Base-by-base conservation (phyloP, 2,113 vertebrate species). In the Indicator indicator region DNA sequence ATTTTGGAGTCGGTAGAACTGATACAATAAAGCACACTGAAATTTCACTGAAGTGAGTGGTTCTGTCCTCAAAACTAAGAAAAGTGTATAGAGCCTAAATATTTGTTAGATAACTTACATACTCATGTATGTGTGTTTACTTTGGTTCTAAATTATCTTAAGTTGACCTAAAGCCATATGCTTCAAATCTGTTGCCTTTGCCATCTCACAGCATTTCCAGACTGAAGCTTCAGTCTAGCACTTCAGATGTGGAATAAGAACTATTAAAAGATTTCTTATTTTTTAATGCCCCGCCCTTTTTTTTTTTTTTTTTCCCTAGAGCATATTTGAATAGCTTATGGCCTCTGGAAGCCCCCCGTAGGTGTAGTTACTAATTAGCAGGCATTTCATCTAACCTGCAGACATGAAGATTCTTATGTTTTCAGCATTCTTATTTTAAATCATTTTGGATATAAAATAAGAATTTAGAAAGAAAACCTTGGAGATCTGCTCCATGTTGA, bases 401-500 rank as follows among this genome's bases (percentile, higher is more conserved):
- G 97, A 98, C 98, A 69, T 80, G 68, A 77, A 96, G 85, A 86
- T 95, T 97, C 97, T 96, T 96, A 97, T 97, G 97, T 97, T 98
- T 98, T 98, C 98, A 93, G 80, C 93, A 97, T 98, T 98, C 94
- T 97, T 97, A 97, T 97, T 97, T 98, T 97, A 97, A 97, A 97
- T 97, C 98, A 1, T 86, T 93, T 97, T 96, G 80, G 97, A 97
- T 98, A 90, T 97, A 96, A 98, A 97, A 98, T 98, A 98, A 97
- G 89, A 96, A 98, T 96, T 96, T 97, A 95, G 93, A 94, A 96
- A 91, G 98, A 98, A 98, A 98, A 98, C 97, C 97, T 97, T 98
- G 98, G 98, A 98, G 98, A 97, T 95, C 95, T 98, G 93, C 97
- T 98, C 97, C 98, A 97, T 93, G 95, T 84, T 97, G 97, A 98